Conservation (phyloP, 2,113 vertebrate species). For the Macheiramphus alcinus region DNA sequence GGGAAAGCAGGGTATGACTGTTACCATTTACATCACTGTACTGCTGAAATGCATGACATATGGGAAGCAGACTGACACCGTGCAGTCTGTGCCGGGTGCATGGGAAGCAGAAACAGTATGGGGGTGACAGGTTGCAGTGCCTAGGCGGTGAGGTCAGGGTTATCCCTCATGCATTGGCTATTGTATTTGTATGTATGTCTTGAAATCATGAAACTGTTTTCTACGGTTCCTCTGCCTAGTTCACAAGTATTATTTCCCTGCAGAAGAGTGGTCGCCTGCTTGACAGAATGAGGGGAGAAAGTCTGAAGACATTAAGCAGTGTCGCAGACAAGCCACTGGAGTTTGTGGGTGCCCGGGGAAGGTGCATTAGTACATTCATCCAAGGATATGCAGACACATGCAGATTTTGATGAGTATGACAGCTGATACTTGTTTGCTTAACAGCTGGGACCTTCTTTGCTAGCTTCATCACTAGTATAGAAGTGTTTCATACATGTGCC, state of each 20-base stretch:
- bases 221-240: background rate
- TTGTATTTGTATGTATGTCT: rapidly evolving
- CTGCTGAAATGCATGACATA: background rate
- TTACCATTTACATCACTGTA: background rate
- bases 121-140: too few species aligned
- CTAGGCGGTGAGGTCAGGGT: background rate
- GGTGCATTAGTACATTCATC: background rate
- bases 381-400: background rate
- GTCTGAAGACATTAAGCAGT: rapidly evolving
- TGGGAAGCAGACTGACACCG: background rate
- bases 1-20: too few species aligned
- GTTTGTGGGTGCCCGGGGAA: background rate
- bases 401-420: background rate
- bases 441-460: background rate
- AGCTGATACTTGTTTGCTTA: background rate
- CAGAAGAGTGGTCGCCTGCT: background rate
- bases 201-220: background rate
- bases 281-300: background rate
- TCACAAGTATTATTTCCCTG: background rate
- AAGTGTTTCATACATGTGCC: conserved; percentile 6
- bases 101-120: background rate
- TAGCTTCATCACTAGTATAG: background rate
- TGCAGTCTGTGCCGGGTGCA: background rate
- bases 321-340: rapidly evolving
- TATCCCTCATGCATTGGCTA: background rate